These are phyloP conservation scores for Heliconius cydno DNA, from an alignment of 2,888 invertebrate genomes.

Conservation along the genomic window DNA sequence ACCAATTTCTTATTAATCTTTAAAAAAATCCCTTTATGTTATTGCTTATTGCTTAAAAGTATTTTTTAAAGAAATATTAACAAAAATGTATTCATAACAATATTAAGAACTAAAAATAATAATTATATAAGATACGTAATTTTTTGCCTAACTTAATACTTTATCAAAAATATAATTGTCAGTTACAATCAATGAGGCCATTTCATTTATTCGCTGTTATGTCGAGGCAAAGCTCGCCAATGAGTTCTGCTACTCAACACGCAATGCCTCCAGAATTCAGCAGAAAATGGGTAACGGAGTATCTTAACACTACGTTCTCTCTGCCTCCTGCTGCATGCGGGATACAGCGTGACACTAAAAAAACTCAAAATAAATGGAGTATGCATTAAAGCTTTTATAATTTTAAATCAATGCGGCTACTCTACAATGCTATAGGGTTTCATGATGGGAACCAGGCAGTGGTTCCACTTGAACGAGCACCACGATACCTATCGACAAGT, in stretches of 20 bases:
- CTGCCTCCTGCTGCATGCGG: too few species aligned
- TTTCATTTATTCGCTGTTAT: too few species aligned
- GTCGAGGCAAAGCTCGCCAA: too few species aligned
- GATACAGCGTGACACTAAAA: too few species aligned
- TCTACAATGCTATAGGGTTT: slow-evolving; percentile 64
- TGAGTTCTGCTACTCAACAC: too few species aligned
- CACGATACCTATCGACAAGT: slow-evolving; percentile 54
- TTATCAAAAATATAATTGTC: not conserved
- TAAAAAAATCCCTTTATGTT: not conserved
- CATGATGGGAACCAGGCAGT: slow-evolving; percentile 65
- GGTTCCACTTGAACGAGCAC: slow-evolving; percentile 59
- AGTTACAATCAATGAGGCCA: not conserved
- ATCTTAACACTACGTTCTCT: too few species aligned
- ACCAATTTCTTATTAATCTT: not conserved
- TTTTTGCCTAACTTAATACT: not conserved
- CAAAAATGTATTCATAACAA: not conserved
- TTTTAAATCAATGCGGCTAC: slow-evolving; percentile 10
- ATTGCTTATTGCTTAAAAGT: not conserved
- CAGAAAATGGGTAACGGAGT: too few species aligned
- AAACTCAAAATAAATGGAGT: not conserved
- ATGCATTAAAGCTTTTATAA: not conserved
- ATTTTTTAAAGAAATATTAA: not conserved
- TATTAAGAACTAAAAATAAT: not conserved
- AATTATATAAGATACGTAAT: not conserved
- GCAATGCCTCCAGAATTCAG: too few species aligned